These are phyloP conservation scores for Sinhomidia bicolor DNA, from an alignment of 2,888 invertebrate genomes.

Conservation along the genomic window DNA sequence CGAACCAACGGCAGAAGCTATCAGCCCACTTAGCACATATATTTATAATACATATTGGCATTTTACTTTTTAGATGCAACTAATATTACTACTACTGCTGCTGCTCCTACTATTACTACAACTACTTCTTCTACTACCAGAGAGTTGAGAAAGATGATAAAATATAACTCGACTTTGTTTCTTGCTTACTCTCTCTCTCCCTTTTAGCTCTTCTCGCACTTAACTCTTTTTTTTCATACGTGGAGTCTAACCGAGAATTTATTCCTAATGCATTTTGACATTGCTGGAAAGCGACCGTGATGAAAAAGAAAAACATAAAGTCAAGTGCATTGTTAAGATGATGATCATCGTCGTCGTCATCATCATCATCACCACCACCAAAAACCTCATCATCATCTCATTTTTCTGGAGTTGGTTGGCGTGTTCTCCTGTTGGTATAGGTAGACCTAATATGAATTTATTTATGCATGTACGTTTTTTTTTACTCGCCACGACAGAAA, in stretches of 20 bases:
- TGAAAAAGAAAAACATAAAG: constrained; percentile 75
- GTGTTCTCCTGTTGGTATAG: constrained; percentile 50
- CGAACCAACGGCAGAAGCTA: constrained; percentile 49
- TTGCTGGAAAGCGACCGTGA: constrained; percentile 68
- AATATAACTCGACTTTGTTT: constrained; percentile 63
- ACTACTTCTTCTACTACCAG: no score
- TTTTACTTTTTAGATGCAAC: constrained; percentile 45
- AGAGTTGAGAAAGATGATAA: constrained; percentile 44
- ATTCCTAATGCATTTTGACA: constrained; percentile 75
- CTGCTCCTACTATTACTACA: background rate
- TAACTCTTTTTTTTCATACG: constrained; percentile 44
- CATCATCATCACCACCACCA: constrained; percentile 50
- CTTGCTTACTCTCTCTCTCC: constrained; percentile 55
- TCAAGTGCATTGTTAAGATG: constrained; percentile 76
- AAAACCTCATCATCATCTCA: constrained; percentile 30
- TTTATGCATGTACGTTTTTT: background rate
- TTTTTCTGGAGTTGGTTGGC: constrained; percentile 47
- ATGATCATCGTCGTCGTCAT: constrained; percentile 61
- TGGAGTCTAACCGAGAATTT: constrained; percentile 70
- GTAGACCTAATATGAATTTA: no score
- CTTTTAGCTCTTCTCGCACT: constrained; percentile 41
- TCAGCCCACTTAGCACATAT: constrained; percentile 70
- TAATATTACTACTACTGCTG: background rate
- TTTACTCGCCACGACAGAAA: constrained; percentile 30
- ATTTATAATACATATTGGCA: constrained; percentile 69